phyloP scores from a whole-genome alignment of 2,797 vertebrate species.

The Esox lucius region DNA sequence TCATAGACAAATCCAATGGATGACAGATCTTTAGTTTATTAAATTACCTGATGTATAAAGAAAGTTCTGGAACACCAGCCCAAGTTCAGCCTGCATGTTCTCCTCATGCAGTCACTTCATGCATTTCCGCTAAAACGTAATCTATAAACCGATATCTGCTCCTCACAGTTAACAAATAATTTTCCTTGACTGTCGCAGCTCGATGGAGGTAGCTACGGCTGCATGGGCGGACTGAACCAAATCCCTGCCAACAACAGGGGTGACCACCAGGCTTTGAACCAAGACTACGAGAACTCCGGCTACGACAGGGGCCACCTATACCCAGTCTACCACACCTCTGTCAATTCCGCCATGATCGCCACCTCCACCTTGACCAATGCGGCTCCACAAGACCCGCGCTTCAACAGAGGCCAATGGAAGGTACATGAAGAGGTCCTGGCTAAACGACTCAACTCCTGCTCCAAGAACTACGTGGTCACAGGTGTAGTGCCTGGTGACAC shows the following conservation, averaged over 20 bases:
- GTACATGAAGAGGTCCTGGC: conserved; percentile 10
- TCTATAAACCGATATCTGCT: not conserved
- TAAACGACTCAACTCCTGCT: fast-evolving
- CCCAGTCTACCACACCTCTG: conserved; percentile 39
- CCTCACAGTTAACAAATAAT: not conserved
- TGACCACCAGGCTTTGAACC: conserved; percentile 36
- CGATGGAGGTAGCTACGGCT: conserved; percentile 20
- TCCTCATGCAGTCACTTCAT: not conserved
- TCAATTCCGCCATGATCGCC: conserved; percentile 18
- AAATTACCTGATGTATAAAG: not conserved
- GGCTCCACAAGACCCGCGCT: conserved; percentile 28
- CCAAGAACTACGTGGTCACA: conserved; percentile 29
- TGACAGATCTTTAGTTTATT: not conserved
- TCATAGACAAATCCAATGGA: not conserved
- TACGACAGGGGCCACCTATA: conserved; percentile 46
- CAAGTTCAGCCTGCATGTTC: not conserved
- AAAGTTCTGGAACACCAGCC: not conserved
- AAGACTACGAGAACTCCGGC: conserved; percentile 26
- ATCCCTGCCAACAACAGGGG: conserved; percentile 21
- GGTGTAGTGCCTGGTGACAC: conserved; percentile 34
- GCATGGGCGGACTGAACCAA: conserved; percentile 24
- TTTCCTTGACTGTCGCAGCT: conserved; percentile 21
- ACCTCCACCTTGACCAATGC: conserved; percentile 52
- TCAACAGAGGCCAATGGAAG: conserved; percentile 39
- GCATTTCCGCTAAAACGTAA: not conserved